Conservation (phyloP, 2,888 invertebrate species). For the Aspidiotus destructor region DNA sequence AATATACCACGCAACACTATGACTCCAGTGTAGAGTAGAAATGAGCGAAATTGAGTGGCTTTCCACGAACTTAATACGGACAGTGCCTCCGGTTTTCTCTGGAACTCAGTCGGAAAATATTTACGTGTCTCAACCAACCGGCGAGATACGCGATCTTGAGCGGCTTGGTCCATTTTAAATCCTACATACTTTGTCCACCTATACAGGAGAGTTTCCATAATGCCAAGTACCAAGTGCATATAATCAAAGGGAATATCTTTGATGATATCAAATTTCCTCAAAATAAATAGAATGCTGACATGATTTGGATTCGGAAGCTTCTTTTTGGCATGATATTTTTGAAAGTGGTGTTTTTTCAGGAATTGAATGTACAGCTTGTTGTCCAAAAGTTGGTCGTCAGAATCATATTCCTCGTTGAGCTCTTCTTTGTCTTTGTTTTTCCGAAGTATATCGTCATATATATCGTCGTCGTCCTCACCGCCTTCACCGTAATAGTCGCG, state of each 20-base stretch:
- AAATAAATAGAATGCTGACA: neutral
- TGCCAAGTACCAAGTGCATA: slow-evolving; percentile 16
- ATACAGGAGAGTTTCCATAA: slow-evolving; percentile 11
- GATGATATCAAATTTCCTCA: slow-evolving; percentile 12
- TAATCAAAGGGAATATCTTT: slow-evolving; percentile 20
- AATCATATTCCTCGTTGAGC: too few relatives aligned
- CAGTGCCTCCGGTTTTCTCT: slow-evolving; percentile 8
- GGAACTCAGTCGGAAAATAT: slow-evolving; percentile 9
- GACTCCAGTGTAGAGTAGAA: slow-evolving; percentile 12
- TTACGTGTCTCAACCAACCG: neutral
- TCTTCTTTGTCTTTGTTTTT: too few relatives aligned
- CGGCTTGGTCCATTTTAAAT: neutral
- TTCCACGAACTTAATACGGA: slow-evolving; percentile 16
- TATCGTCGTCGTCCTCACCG: neutral
- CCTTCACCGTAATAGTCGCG: too few relatives aligned
- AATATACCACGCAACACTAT: slow-evolving; percentile 3
- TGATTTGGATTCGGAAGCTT: too few relatives aligned
- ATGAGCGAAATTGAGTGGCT: slow-evolving; percentile 14
- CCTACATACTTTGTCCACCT: slow-evolving; percentile 10
- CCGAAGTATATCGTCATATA: too few relatives aligned
- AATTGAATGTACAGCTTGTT: too few relatives aligned
- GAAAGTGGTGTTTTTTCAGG: too few relatives aligned
- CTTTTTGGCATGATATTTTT: too few relatives aligned
- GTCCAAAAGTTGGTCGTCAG: neutral
- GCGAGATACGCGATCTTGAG: slow-evolving; percentile 12